Evolutionary conservation across 2,113 vertebrate genomes (phyloP).

Genomic region (Lampris megalopsis): DNA sequence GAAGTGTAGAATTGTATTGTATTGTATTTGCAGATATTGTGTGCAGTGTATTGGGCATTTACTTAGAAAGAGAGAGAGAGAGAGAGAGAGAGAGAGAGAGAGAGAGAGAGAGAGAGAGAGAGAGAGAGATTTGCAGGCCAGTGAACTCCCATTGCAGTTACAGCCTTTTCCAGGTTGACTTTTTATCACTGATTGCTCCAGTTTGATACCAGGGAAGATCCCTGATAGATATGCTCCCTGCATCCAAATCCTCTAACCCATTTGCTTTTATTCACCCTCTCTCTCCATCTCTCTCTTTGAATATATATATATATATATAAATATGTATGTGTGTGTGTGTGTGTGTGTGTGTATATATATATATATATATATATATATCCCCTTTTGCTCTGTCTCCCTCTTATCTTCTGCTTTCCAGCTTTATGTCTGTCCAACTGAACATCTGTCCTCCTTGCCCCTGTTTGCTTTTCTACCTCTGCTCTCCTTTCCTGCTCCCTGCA

Average conservation of each 20-base stretch:
- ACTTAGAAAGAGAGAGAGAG: conserved; percentile 20
- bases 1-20: conserved; percentile 20
- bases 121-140: conserved; percentile 52
- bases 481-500: conserved; percentile 1
- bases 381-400: conserved; percentile 42
- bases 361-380: neutral
- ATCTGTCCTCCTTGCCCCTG: conserved; percentile 56
- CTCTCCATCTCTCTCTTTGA: neutral
- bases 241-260: conserved; percentile 67
- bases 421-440: conserved; percentile 71
- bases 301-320: neutral
- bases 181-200: conserved; percentile 70
- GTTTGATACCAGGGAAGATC: conserved; percentile 71
- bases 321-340: too few relatives aligned
- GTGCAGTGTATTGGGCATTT: neutral
- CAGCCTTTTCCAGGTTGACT: conserved; percentile 71
- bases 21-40: conserved; percentile 41
- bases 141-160: conserved; percentile 72
- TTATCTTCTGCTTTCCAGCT: conserved; percentile 65
- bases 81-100: conserved; percentile 3
- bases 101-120: conserved; percentile 38
- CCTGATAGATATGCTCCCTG: conserved; percentile 66
- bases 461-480: neutral
- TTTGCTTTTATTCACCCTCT: conserved; percentile 37
- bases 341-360: neutral